phyloP scores from a whole-genome alignment of 2,113 vertebrate species.

The Callorhinus ursinus region DNA sequence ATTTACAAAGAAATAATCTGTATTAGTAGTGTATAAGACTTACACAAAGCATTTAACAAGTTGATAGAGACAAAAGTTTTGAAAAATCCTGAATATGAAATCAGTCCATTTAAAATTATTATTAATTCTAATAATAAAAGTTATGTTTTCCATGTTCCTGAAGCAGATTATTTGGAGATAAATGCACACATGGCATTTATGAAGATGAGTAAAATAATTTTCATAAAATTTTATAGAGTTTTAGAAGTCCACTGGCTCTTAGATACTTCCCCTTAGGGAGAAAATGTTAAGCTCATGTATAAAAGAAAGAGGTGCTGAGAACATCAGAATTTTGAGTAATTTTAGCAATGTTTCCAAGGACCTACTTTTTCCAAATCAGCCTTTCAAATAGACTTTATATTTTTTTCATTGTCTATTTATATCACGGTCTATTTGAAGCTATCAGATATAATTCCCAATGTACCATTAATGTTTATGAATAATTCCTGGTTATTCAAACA shows the following conservation, averaged over 20 bases:
- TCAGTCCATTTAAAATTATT: not conserved
- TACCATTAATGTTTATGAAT: not conserved
- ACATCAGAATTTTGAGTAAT: not conserved
- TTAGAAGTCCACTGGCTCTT: not conserved
- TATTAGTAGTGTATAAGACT: not conserved
- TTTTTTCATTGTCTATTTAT: not conserved
- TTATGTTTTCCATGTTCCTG: not conserved
- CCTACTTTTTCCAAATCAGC: not conserved
- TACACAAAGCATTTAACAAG: not conserved
- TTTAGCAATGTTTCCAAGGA: constrained; percentile 1
- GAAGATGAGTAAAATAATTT: not conserved
- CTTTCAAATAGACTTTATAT: not conserved
- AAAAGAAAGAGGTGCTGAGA: not conserved
- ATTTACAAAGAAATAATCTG: not conserved
- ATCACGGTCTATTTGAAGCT: not conserved
- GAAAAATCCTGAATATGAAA: not conserved
- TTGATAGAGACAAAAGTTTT: not conserved
- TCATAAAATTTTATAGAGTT: not conserved
- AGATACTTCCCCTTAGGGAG: not conserved
- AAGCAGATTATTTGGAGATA: not conserved
- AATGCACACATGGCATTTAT: not conserved
- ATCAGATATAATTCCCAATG: not conserved
- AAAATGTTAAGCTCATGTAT: not conserved
- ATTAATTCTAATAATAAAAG: not conserved
- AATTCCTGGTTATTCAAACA: not conserved